A percentile compares a stretch with the other conserved stretches of the same genome.
Conservation (phyloP, 2,797 vertebrate genomes). For the Rhynchotus rufescens region DNA sequence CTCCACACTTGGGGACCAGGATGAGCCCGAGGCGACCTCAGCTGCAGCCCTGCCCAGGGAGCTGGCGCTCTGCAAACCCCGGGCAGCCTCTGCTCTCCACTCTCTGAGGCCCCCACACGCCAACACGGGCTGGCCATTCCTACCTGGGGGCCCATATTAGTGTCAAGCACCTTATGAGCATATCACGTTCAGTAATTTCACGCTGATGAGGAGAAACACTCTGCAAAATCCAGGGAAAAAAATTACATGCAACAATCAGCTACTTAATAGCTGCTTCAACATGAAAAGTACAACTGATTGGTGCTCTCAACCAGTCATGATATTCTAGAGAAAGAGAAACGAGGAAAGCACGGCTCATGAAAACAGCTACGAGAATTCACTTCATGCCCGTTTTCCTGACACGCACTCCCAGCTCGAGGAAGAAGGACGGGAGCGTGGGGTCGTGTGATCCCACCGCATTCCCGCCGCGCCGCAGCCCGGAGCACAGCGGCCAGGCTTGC, state of each 20-base stretch:
- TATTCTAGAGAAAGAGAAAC: constrained; percentile 59
- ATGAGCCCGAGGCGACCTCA: not conserved
- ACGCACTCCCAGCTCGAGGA: constrained; percentile 11
- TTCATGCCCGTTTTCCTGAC: constrained; percentile 11
- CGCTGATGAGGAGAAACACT: constrained; percentile 5
- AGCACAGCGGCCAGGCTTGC: not conserved
- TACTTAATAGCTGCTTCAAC: constrained; percentile 65
- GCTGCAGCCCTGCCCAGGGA: not conserved
- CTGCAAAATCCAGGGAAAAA: constrained; percentile 32
- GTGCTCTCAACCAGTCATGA: constrained; percentile 60
- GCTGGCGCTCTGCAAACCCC: not conserved
- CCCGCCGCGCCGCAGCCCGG: not conserved
- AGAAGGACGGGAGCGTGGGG: no score
- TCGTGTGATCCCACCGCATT: not conserved
- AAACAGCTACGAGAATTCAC: constrained; percentile 57
- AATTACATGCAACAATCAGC: constrained; percentile 43
- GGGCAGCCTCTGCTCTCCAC: not conserved
- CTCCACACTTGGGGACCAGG: not conserved
- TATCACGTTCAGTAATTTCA: constrained; percentile 12
- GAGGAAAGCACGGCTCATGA: constrained; percentile 24
- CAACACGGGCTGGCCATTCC: not conserved
- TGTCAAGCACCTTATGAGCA: not conserved
- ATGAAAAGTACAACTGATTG: constrained; percentile 50
- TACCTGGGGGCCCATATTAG: not conserved
- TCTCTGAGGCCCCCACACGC: not conserved